phyloP scores from a whole-genome alignment of 2,888 invertebrate genomes.

The Hyppa rectilinea region DNA sequence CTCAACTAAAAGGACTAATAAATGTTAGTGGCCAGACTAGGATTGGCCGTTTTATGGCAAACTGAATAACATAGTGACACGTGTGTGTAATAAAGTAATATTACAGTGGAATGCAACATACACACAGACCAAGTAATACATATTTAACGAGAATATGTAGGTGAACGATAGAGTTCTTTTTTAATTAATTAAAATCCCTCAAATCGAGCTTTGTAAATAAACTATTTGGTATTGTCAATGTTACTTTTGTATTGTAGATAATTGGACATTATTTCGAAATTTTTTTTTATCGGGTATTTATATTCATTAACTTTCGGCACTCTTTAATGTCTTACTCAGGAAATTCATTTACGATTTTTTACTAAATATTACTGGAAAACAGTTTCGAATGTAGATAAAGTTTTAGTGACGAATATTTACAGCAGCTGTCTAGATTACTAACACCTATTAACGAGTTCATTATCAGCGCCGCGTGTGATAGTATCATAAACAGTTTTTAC shows the following conservation, averaged over 20 bases:
- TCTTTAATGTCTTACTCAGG: background rate
- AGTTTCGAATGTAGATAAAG: background rate
- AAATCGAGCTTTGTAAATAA: background rate
- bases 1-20: background rate
- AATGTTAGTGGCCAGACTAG: background rate
- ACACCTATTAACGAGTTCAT: conserved; percentile 1
- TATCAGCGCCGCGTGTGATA: conserved; percentile 13
- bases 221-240: background rate
- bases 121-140: background rate
- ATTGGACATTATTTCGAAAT: background rate
- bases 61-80: conserved; percentile 6
- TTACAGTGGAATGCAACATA: background rate
- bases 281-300: too few relatives aligned
- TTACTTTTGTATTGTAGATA: background rate
- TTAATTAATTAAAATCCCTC: background rate
- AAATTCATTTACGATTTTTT: background rate
- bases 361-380: background rate
- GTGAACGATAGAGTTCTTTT: background rate
- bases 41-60: conserved; percentile 12
- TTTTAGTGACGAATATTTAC: background rate
- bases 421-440: conserved; percentile 1
- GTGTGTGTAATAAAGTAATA: background rate
- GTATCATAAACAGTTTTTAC: conserved; percentile 20
- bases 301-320: background rate
- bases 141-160: background rate